Percentiles rank a stretch among this genome's conserved stretches.
Conservation (phyloP, 2,797 vertebrate species). For the Phalanger gymnotis region DNA sequence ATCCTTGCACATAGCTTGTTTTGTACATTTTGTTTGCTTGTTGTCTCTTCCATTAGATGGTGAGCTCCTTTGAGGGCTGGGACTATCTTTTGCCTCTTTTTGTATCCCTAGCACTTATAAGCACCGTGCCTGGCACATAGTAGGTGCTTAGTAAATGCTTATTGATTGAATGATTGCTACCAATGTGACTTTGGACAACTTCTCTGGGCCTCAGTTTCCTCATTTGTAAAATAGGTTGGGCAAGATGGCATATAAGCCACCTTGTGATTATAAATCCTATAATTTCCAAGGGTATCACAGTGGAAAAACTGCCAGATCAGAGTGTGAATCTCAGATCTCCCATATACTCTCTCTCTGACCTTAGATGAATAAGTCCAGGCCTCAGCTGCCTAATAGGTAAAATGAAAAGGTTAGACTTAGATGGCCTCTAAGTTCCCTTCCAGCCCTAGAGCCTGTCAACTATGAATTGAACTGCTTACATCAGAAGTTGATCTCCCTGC, state of each 20-base stretch:
- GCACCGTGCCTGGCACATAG: not conserved
- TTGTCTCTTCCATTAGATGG: not conserved
- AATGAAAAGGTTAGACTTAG: not conserved
- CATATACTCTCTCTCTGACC: not conserved
- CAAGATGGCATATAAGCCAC: not conserved
- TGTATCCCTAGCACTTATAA: not conserved
- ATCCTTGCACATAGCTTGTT: not conserved
- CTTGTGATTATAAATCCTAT: not conserved
- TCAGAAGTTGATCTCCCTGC: not conserved
- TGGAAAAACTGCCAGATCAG: not conserved
- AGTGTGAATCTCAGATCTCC: not conserved
- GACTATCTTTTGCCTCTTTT: not conserved
- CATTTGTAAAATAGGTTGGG: not conserved
- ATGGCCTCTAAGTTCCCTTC: not conserved
- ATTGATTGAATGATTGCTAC: not conserved
- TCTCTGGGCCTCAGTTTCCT: not conserved
- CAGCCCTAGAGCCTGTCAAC: not conserved
- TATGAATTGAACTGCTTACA: not conserved
- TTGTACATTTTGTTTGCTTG: not conserved
- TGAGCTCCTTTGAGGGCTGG: not conserved
- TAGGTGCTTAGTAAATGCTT: not conserved
- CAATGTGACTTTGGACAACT: not conserved
- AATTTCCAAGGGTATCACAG: not conserved
- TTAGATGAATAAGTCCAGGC: not conserved
- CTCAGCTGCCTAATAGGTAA: not conserved